Evolutionary conservation across 2,888 invertebrate genomes (phyloP).

Genomic region (Timandra comae): DNA sequence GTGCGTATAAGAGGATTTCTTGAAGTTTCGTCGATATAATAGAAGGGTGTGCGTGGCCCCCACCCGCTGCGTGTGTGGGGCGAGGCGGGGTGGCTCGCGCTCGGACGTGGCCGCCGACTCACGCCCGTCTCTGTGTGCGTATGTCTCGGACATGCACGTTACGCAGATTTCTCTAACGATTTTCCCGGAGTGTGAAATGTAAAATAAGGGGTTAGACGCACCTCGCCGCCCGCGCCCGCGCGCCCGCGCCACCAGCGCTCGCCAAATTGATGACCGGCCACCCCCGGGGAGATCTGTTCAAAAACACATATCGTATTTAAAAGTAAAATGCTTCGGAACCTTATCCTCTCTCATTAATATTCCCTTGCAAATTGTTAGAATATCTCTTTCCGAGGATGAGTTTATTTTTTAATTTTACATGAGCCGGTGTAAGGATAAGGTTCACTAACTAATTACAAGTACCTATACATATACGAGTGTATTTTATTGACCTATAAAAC

Average conservation of each 20-base stretch:
- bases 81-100: constrained; percentile 29
- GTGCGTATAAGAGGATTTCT: constrained; percentile 68
- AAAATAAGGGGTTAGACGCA: constrained; percentile 76
- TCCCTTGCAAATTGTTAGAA: constrained; percentile 50
- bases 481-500: no score
- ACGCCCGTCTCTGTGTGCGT: constrained; percentile 47
- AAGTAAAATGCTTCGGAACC: constrained; percentile 63
- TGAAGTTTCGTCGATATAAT: constrained; percentile 71
- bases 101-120: constrained; percentile 47
- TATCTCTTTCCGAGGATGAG: constrained; percentile 32
- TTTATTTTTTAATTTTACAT: constrained; percentile 24
- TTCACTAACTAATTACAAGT: constrained; percentile 9
- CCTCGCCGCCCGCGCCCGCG: constrained; percentile 46
- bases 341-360: constrained; percentile 63
- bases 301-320: constrained; percentile 73
- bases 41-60: constrained; percentile 34
- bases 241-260: constrained; percentile 38
- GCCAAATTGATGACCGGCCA: constrained; percentile 74
- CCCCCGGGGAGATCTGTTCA: constrained; percentile 68
- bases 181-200: constrained; percentile 78
- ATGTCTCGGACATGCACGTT: constrained; percentile 72
- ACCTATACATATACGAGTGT: no score
- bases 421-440: constrained; percentile 8
- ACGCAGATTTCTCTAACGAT: constrained; percentile 78
- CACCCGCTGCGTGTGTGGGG: constrained; percentile 38